Evolutionary conservation across 2,797 vertebrate genomes (phyloP).

Genomic region (Perodicticus potto): DNA sequence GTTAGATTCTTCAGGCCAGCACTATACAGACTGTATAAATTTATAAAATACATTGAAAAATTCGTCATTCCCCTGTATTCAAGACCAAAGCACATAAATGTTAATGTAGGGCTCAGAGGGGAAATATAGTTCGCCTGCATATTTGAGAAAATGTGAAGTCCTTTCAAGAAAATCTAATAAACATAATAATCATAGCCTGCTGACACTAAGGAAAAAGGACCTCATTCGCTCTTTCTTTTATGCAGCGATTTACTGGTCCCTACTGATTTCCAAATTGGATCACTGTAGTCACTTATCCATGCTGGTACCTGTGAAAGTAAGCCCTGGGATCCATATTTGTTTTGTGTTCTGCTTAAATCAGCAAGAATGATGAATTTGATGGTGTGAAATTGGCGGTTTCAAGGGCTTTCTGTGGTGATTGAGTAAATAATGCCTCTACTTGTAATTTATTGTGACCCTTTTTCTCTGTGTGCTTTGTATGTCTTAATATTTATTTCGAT

Average conservation of each 20-base stretch:
- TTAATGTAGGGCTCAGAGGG: conserved; percentile 90
- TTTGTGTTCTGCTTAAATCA: conserved; percentile 92
- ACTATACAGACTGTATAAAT: conserved; percentile 84
- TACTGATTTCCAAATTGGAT: conserved; percentile 92
- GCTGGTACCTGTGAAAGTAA: conserved; percentile 89
- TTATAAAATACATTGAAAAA: conserved; percentile 90
- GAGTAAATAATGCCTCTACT: conserved; percentile 86
- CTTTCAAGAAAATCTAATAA: conserved; percentile 93
- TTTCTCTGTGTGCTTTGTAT: conserved; percentile 87
- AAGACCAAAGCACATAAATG: conserved; percentile 89
- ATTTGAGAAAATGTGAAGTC: conserved; percentile 91
- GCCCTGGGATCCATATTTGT: conserved; percentile 90
- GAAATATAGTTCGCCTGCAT: conserved; percentile 90
- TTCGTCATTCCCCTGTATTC: conserved; percentile 88
- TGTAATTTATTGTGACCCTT: conserved; percentile 89
- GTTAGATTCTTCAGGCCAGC: conserved; percentile 81
- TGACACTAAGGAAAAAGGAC: conserved; percentile 92
- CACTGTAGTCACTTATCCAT: conserved; percentile 90
- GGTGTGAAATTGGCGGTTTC: conserved; percentile 90
- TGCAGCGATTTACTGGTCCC: conserved; percentile 90
- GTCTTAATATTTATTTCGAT: conserved; percentile 90
- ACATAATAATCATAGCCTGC: conserved; percentile 91
- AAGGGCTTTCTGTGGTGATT: conserved; percentile 88
- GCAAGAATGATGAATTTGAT: conserved; percentile 91
- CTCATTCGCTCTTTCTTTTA: conserved; percentile 90